Base-by-base conservation (phyloP, 2,888 invertebrate species). In the Nemurella pictetii region DNA sequence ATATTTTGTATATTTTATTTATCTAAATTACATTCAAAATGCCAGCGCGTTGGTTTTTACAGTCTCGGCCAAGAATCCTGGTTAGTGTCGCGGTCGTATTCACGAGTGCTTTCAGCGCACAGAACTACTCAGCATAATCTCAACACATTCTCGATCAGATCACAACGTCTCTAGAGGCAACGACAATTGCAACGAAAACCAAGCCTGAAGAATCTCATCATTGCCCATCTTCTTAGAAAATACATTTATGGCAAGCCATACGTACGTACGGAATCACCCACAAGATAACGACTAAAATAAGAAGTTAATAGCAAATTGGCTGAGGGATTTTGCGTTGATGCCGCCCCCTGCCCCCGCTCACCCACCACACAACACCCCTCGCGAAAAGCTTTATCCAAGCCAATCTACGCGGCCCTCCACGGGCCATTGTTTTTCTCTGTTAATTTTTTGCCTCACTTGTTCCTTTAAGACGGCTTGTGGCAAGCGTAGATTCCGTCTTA, bases 381-480 rank as follows among this genome's bases (percentile, higher is more conserved):
- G 15, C 55, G 55, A 20, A 55, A 55, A 12, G 20, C 15, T 20
- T 55, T 55, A 20, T 20, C 20, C 55, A 12, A 55, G 9, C 55
- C 55, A 55, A 55, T 55, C 55, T 55, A 55, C 55, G 55, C 20
- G 55, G 55, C 20, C 55, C 20, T 55, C 9, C 55, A 55, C 20
- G 55, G 55, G 12, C 78, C 78, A 78, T 78, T 78, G 78, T 78
- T 78, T 78, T 78, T 78, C 20, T 28, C 78, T 28, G 78, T 78
- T 78, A 78, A 78, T 78, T 78, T 78, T 78, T 78, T 78, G 78
- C 78, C 28, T 29, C 28, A 78, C 29, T 29, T 78, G 30, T 30
- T 78, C 28, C 30, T 55, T 20, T 20, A 55, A 55, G 55, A 55
- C 55, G 55, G 1, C 9, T 20, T 55, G 15, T 12, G 55, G 55